phyloP scores from a whole-genome alignment of 2,888 invertebrate genomes.

The Thalpophila matura region DNA sequence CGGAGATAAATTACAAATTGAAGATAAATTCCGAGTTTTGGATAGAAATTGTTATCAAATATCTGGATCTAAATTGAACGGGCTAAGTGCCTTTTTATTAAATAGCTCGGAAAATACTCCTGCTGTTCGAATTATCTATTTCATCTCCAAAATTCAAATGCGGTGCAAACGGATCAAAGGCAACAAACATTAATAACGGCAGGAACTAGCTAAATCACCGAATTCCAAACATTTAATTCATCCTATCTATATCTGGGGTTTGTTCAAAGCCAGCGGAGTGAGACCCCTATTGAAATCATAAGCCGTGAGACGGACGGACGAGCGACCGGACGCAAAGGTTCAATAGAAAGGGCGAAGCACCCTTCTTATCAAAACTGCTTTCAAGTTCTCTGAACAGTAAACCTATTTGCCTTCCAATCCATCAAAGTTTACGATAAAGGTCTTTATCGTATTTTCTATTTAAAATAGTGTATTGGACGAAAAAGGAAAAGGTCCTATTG shows the following conservation, averaged over 20 bases:
- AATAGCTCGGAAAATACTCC: slow-evolving; percentile 2
- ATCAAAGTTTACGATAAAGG: slow-evolving; percentile 71
- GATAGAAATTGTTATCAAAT: slow-evolving; percentile 20
- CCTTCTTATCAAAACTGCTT: slow-evolving; percentile 74
- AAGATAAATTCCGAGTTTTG: slow-evolving; percentile 29
- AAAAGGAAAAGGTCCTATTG: slow-evolving; percentile 52
- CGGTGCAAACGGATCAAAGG: slow-evolving; percentile 50
- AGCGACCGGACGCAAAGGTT: slow-evolving; percentile 65
- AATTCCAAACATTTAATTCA: slow-evolving; percentile 62
- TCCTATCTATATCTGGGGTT: slow-evolving; percentile 54
- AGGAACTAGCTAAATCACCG: slow-evolving; percentile 54
- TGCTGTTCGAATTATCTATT: slow-evolving; percentile 21
- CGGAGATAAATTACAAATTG: slow-evolving; percentile 29
- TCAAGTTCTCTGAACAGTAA: slow-evolving; percentile 71
- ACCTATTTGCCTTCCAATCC: slow-evolving; percentile 74
- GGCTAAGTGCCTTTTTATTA: slow-evolving; percentile 18
- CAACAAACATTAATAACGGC: slow-evolving; percentile 57
- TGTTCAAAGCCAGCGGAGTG: slow-evolving; percentile 63
- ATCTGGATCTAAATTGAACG: slow-evolving; percentile 21
- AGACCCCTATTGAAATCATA: slow-evolving; percentile 69
- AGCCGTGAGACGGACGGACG: slow-evolving; percentile 61
- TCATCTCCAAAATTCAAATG: slow-evolving; percentile 31
- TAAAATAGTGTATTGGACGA: slow-evolving; percentile 53
- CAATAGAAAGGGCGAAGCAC: slow-evolving; percentile 65
- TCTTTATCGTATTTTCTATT: slow-evolving; percentile 66